Evolutionary conservation across 2,888 invertebrate genomes (phyloP).

Genomic region (Cataglyphis rosenhaueri): DNA sequence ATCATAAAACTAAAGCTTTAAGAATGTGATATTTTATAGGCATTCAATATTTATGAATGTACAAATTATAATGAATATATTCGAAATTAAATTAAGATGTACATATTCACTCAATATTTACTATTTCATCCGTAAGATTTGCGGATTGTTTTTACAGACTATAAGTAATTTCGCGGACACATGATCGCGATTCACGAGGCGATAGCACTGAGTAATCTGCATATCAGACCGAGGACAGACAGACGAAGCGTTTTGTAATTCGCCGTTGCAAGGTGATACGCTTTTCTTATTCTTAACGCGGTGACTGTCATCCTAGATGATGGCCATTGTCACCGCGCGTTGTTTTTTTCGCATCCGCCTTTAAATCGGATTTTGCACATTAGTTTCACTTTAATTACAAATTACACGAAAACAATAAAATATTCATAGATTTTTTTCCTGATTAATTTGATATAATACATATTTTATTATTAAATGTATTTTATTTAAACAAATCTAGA

Average conservation of each 20-base stretch:
- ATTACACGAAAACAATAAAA: neutral
- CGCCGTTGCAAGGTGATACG: constrained; percentile 72
- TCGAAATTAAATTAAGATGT: neutral
- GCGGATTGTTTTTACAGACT: neutral
- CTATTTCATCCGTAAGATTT: neutral
- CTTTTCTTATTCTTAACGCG: constrained; percentile 63
- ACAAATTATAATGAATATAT: neutral
- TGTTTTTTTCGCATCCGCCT: neutral
- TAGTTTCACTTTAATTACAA: neutral
- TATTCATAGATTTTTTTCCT: neutral
- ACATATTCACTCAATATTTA: neutral
- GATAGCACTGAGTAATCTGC: constrained; percentile 70
- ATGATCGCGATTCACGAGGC: constrained; percentile 54
- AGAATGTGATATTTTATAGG: neutral
- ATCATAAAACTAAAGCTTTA: neutral
- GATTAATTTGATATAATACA: neutral
- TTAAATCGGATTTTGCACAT: neutral
- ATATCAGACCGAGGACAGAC: constrained; percentile 79
- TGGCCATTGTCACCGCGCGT: constrained; percentile 62
- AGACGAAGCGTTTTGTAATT: constrained; percentile 69
- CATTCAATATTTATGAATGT: neutral
- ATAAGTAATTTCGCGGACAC: constrained; percentile 34
- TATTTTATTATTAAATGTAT: neutral
- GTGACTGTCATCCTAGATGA: constrained; percentile 65
- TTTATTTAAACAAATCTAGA: neutral